Conservation (phyloP, 1,140 invertebrate species). For the Lepidurus apus region DNA sequence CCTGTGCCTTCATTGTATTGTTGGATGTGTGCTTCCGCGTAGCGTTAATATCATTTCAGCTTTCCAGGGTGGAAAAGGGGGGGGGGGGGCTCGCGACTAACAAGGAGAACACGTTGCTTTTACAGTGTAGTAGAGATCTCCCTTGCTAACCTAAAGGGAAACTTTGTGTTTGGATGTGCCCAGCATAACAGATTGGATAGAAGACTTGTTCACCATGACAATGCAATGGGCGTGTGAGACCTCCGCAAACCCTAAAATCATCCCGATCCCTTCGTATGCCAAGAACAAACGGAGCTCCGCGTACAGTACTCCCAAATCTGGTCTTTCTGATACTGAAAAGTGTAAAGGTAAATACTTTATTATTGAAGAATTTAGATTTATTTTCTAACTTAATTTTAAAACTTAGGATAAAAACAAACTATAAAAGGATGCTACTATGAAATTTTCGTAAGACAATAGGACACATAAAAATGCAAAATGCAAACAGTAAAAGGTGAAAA, state of each 20-base stretch:
- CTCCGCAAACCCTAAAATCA: not conserved
- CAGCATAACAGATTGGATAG: conserved; percentile 9
- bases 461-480: too few species aligned
- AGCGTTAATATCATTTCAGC: conserved; percentile 5
- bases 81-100: conserved; percentile 15
- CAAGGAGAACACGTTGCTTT: conserved; percentile 12
- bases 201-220: conserved; percentile 10
- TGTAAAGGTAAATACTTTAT: too few species aligned
- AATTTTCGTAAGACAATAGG: too few species aligned
- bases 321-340: too few species aligned
- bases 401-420: too few species aligned
- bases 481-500: too few species aligned
- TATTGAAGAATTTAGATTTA: too few species aligned
- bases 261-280: not conserved
- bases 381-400: too few species aligned
- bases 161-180: conserved; percentile 5
- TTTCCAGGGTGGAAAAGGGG: not conserved
- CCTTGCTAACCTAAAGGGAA: conserved; percentile 9
- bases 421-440: too few species aligned
- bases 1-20: not conserved
- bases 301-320: too few species aligned
- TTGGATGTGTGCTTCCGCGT: not conserved
- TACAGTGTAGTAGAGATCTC: not conserved
- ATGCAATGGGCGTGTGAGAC: not conserved
- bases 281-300: too few species aligned